phyloP scores from a whole-genome alignment of 2,113 vertebrate species.

The Turnix velox region DNA sequence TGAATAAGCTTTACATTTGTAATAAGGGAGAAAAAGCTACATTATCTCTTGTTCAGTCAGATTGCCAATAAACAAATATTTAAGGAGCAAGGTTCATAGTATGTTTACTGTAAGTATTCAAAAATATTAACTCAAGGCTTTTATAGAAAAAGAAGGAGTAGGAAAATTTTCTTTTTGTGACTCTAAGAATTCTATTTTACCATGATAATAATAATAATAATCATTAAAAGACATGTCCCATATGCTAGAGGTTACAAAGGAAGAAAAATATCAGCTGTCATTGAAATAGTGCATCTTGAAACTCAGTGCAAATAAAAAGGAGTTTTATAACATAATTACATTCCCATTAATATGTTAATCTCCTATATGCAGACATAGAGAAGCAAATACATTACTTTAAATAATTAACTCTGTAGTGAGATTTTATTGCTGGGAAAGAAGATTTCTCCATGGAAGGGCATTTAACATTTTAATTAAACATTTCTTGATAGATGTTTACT shows the following conservation, averaged over 20 bases:
- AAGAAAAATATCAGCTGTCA: not conserved
- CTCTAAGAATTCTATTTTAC: not conserved
- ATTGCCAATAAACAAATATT: not conserved
- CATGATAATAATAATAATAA: not conserved
- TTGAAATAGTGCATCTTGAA: conserved; percentile 7
- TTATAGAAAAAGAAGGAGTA: not conserved
- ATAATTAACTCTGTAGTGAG: conserved; percentile 67
- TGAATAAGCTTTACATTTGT: not conserved
- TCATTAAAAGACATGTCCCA: not conserved
- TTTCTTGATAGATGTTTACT: conserved; percentile 59
- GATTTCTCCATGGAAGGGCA: conserved; percentile 26
- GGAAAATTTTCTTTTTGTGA: not conserved
- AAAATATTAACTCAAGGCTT: not conserved
- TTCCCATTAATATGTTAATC: conserved; percentile 67
- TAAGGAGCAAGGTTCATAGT: not conserved
- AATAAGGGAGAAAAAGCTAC: not conserved
- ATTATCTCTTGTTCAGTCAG: not conserved
- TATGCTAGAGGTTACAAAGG: not conserved
- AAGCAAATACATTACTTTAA: conserved; percentile 62
- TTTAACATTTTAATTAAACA: conserved; percentile 72
- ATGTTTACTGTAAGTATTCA: not conserved
- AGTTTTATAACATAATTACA: conserved; percentile 57
- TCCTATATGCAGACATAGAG: conserved; percentile 31
- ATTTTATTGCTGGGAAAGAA: conserved; percentile 35
- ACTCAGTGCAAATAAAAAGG: conserved; percentile 25